These are phyloP conservation scores for Nothocercus nigrocapillus DNA, from an alignment of 2,113 vertebrate genomes.

Conservation along the genomic window DNA sequence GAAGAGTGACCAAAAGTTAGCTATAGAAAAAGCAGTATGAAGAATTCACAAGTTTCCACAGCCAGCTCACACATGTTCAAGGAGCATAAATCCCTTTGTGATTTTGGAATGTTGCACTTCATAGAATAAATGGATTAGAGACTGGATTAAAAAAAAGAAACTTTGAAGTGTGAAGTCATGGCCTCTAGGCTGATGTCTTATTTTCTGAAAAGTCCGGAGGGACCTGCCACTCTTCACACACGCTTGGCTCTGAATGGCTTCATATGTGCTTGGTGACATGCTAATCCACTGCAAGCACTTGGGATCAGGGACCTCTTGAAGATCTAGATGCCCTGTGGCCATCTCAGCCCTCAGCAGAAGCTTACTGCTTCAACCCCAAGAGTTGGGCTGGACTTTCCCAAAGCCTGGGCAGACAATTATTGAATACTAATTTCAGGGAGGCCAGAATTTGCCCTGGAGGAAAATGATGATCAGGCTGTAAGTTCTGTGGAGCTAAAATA, in stretches of 20 bases:
- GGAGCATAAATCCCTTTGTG: conserved; percentile 7
- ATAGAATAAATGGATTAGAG: conserved; percentile 18
- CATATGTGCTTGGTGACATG: background rate
- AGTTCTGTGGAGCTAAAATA: background rate
- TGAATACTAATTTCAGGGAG: background rate
- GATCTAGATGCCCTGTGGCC: background rate
- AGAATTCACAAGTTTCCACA: conserved; percentile 8
- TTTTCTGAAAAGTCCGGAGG: background rate
- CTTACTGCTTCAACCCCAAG: background rate
- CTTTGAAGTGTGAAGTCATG: background rate
- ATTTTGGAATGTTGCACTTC: conserved; percentile 33
- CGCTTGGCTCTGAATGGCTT: background rate
- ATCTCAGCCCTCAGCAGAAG: background rate
- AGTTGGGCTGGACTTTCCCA: background rate
- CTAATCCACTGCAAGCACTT: fast-evolving
- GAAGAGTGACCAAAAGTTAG: background rate
- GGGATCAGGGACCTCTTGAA: background rate
- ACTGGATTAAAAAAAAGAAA: conserved; percentile 31
- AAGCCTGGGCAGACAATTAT: background rate
- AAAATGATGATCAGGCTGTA: background rate
- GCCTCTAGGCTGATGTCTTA: background rate
- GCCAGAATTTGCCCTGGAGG: background rate
- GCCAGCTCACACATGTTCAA: background rate
- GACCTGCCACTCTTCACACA: background rate
- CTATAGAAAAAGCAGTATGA: background rate